Base-by-base conservation (phyloP, 1,140 invertebrate species). In the Phenacoccus solenopsis region DNA sequence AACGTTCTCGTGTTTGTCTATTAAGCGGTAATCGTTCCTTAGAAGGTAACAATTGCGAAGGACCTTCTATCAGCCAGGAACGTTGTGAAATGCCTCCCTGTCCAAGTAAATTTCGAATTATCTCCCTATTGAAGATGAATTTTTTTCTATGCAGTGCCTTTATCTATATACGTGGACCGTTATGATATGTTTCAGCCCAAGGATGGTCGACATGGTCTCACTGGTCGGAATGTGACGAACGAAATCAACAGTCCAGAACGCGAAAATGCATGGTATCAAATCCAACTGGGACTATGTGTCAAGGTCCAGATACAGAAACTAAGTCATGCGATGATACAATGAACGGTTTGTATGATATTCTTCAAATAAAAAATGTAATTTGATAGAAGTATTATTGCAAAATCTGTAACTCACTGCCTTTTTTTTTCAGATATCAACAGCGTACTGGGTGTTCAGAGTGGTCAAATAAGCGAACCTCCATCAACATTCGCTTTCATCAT, bases 151-250 rank as follows among this genome's bases (percentile, higher is more conserved):
- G n/a, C n/a, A n/a, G n/a, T n/a, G n/a, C n/a, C n/a, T n/a, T n/a
- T n/a, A n/a, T n/a, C n/a, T n/a, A n/a, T n/a, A n/a, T n/a, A n/a
- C n/a, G n/a, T n/a, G n/a, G n/a, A n/a, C n/a, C n/a, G n/a, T n/a
- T n/a, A n/a, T n/a, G n/a, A n/a, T n/a, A 32, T 32, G 13, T 32
- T 49, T 10, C 16, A 49, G 38, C 38, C 12, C 3, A 9, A 9
- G 38, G 38, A 49, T 49, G 38, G 38, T 49, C 38, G 2, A 2
- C 3, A n/a, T 91, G 90, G 90, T 84, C 84, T 0, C 78, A 78
- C 28, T 92, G 90, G 90, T 86, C 86, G 0, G 73, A 78, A 7
- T 91, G 90, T 75, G 84, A 86, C 28, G 78, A 78, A 10, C 82
- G 85, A 68, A 84, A 84, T 71, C 82, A 87, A 27, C 87, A 89